Evolutionary conservation across 2,113 vertebrate genomes (phyloP), one percentile per base, ranked within the genome.

Genomic region (Thamnaconus septentrionalis): DNA sequence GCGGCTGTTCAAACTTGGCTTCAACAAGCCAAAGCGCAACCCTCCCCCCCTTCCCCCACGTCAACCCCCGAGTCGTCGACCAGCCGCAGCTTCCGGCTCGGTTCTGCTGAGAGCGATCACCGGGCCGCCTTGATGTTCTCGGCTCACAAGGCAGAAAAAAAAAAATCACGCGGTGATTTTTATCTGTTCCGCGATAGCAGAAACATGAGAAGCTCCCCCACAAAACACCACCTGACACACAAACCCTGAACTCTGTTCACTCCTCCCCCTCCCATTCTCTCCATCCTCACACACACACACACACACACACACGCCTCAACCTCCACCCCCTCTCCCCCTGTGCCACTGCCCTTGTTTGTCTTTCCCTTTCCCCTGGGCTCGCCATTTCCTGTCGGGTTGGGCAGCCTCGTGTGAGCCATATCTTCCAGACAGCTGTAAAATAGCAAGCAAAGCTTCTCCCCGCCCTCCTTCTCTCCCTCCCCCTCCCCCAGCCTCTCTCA

Each of bases 311-410:
- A 1, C 18, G 2, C 18, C 18, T 31, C 18, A 31, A 31, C 59
- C 31, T 18, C 48, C 56, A 41, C 61, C 45, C 71, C 75, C 50
- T 70, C 80, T 78, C 52, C 80, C 18, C 18, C 18, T 31, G 73
- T 77, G 82, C 88, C 86, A 72, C 85, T 90, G 86, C 88, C 85
- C 90, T 88, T 92, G 89, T 92, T 91, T 92, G 90, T 91, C 87
- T 92, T 91, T 91, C 90, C 80, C 86, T 90, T 90, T 91, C 85
- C 90, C 89, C 80, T 88, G 91, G 89, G 90, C 82, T 90, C 41
- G 71, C 78, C 63, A 79, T 89, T 92, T 92, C 87, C 84, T 92
- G 91, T 89, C 80, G 89, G 89, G 88, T 84, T 89, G 88, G 88
- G 88, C 90, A 81, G 88, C 81, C 88, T 89, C 85, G 83, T 90